phyloP scores from a whole-genome alignment of 2,113 vertebrate genomes.

The Muntiacus reevesi region DNA sequence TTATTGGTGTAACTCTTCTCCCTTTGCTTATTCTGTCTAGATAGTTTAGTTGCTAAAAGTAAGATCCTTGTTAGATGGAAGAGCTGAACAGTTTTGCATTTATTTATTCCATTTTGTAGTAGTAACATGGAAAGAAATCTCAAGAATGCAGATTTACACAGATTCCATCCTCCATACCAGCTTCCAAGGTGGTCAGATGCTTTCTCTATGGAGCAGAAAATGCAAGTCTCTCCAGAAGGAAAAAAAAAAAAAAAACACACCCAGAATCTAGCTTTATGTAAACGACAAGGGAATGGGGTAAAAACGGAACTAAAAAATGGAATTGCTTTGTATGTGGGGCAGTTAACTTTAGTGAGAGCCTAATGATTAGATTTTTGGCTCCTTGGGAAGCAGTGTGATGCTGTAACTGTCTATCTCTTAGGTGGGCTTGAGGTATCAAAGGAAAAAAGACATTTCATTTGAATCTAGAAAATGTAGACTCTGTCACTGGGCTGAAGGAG shows the following conservation, averaged over 20 bases:
- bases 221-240: neutral
- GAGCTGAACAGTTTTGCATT: too few relatives aligned
- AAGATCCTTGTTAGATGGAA: neutral
- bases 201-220: neutral
- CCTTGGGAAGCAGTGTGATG: neutral
- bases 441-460: neutral
- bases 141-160: neutral
- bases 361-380: neutral
- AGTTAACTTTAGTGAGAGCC: neutral
- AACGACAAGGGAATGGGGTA: neutral
- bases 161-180: neutral
- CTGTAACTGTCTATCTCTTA: neutral
- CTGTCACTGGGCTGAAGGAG: neutral
- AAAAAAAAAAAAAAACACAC: fast-evolving
- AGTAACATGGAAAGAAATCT: neutral
- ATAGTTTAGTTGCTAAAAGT: neutral
- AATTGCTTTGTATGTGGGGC: neutral
- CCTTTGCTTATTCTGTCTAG: neutral
- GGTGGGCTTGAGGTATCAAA: neutral
- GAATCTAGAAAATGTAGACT: neutral
- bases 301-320: neutral
- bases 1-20: neutral
- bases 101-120: neutral
- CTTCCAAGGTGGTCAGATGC: neutral
- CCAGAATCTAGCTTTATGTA: neutral